Percentiles rank a stretch among this genome's conserved stretches.
Evolutionary conservation across 2,113 vertebrate genomes (phyloP).

Genomic region (Lipophrys pholis): DNA sequence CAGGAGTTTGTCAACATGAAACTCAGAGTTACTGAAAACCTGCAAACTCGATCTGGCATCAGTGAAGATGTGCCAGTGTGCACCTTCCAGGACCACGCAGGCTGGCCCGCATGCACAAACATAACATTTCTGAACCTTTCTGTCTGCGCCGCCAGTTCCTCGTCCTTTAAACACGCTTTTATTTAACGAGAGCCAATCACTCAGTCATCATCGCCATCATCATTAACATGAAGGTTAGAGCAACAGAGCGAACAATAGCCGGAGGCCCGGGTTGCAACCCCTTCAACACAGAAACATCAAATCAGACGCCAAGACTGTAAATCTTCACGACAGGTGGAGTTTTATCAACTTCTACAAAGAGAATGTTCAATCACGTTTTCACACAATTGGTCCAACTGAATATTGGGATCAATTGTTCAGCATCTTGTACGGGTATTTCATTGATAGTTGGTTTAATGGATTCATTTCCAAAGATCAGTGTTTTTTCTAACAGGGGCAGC

Average conservation of each 20-base stretch:
- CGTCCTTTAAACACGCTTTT: neutral
- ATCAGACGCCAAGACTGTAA: neutral
- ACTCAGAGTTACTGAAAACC: neutral
- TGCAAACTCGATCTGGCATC: no score
- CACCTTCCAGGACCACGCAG: no score
- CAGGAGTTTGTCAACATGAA: slow-evolving; percentile 16
- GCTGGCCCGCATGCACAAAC: no score
- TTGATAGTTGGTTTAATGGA: no score
- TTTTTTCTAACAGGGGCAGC: no score
- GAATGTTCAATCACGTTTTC: no score
- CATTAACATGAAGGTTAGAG: slow-evolving; percentile 21
- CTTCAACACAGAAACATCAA: slow-evolving; percentile 1
- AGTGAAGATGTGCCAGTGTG: no score
- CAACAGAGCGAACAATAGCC: slow-evolving; percentile 31
- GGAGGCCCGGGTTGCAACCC: neutral
- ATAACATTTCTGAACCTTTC: neutral
- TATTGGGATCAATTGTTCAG: no score
- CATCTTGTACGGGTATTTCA: no score
- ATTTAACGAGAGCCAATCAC: neutral
- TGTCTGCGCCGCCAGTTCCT: neutral
- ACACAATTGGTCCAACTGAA: no score
- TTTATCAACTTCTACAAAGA: neutral
- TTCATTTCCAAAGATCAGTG: no score
- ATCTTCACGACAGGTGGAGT: neutral
- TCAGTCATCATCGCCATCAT: neutral